A percentile compares a stretch with the other conserved stretches of the same genome.
phyloP scores from a whole-genome alignment of 2,888 invertebrate genomes.

The Bimastos eiseni region DNA sequence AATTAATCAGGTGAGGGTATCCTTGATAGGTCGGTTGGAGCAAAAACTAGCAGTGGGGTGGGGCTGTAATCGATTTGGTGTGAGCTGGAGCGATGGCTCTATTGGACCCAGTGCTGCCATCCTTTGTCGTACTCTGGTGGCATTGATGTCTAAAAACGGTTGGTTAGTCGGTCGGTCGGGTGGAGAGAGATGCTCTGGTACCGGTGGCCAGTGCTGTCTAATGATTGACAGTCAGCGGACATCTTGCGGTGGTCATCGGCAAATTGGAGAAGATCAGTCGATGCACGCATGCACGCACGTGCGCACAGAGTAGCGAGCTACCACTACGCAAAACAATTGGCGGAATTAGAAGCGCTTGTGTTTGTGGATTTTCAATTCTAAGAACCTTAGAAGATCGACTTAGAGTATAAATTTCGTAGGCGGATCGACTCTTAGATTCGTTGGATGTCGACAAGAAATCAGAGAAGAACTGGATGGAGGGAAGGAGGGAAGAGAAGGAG shows the following conservation, averaged over 20 bases:
- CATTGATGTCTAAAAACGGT: neutral
- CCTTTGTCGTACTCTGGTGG: neutral
- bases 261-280: neutral
- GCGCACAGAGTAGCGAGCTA: neutral
- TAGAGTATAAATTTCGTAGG: conserved; percentile 2
- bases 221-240: neutral
- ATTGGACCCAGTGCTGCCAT: conserved; percentile 5
- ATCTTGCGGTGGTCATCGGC: neutral
- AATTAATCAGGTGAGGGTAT: neutral
- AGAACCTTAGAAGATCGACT: neutral
- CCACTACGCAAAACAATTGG: neutral
- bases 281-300: neutral
- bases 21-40: neutral
- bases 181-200: neutral
- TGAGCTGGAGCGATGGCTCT: neutral
- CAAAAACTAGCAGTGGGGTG: neutral
- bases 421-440: neutral
- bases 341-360: neutral
- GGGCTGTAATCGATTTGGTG: neutral
- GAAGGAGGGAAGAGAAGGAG: neutral
- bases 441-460: no score
- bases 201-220: neutral
- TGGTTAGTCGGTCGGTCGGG: neutral
- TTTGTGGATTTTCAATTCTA: neutral
- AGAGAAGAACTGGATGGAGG: neutral